phyloP scores from a whole-genome alignment of 2,113 vertebrate species.

The Pangasianodon hypophthalmus region DNA sequence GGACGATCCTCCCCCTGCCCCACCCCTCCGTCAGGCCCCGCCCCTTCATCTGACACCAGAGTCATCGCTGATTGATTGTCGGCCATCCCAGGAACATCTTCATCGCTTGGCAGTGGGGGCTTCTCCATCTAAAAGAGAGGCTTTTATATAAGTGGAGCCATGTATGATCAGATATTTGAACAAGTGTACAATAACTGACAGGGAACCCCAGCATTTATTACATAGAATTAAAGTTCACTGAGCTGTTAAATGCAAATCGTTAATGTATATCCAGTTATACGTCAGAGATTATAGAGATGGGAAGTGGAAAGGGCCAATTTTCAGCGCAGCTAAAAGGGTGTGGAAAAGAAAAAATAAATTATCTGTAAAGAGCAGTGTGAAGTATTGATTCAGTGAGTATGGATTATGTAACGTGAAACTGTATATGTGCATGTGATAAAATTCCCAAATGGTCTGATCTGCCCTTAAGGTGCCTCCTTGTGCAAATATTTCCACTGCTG shows the following conservation, averaged over 20 bases:
- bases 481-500: not conserved
- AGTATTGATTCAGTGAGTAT: not conserved
- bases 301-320: not conserved
- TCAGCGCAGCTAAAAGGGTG: not conserved
- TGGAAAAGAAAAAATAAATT: not conserved
- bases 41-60: constrained; percentile 49
- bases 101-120: constrained; percentile 57
- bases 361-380: not conserved
- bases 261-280: not conserved
- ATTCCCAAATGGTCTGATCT: not conserved
- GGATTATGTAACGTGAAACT: not conserved
- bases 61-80: constrained; percentile 61
- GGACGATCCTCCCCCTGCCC: constrained; percentile 69
- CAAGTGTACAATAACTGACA: not conserved
- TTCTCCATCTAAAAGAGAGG: constrained; percentile 68
- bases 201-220: not conserved
- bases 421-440: not conserved
- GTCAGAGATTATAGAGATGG: not conserved
- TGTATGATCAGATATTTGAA: not conserved
- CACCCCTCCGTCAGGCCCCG: not conserved
- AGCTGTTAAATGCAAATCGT: too few relatives aligned
- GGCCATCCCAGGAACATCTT: constrained; percentile 55
- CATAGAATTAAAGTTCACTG: not conserved
- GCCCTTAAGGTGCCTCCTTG: constrained; percentile 31
- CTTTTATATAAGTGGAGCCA: not conserved